Evolutionary conservation across 1,140 invertebrate species (phyloP).

Genomic region (Sitophilus oryzae): DNA sequence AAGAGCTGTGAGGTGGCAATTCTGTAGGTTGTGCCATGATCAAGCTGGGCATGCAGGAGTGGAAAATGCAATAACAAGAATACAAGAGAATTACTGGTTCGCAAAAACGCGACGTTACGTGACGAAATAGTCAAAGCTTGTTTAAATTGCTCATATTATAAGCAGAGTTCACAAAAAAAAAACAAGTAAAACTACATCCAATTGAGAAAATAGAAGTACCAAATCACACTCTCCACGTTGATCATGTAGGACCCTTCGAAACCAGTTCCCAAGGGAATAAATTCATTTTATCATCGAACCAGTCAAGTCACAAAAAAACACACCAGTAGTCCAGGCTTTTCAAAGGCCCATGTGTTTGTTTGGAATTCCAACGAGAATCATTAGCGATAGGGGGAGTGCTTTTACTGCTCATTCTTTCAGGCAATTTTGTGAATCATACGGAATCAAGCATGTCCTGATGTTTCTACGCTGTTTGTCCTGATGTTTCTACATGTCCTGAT

Average conservation of each 20-base stretch:
- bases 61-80: too few species aligned
- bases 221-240: constrained; percentile 3
- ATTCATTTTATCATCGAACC: not conserved
- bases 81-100: not conserved
- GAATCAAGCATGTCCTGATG: constrained; percentile 7
- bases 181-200: not conserved
- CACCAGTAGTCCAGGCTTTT: not conserved
- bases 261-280: not conserved
- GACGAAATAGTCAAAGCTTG: not conserved
- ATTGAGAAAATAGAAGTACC: not conserved
- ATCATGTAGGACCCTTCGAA: constrained; percentile 9
- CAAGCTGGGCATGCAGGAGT: too few species aligned
- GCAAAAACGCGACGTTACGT: not conserved
- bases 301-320: not conserved
- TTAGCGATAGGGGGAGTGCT: not conserved
- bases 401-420: not conserved
- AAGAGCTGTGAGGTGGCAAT: too few species aligned
- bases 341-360: not conserved
- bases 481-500: too few species aligned
- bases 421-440: constrained; percentile 8
- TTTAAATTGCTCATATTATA: not conserved
- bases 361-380: not conserved
- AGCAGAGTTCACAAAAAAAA: not conserved
- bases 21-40: too few species aligned
- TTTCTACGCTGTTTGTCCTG: too few species aligned